Percentiles rank a stretch among this genome's conserved stretches.
These are phyloP conservation scores for Apodemus sylvaticus DNA, from an alignment of 2,113 vertebrate genomes.

Conservation along the genomic window DNA sequence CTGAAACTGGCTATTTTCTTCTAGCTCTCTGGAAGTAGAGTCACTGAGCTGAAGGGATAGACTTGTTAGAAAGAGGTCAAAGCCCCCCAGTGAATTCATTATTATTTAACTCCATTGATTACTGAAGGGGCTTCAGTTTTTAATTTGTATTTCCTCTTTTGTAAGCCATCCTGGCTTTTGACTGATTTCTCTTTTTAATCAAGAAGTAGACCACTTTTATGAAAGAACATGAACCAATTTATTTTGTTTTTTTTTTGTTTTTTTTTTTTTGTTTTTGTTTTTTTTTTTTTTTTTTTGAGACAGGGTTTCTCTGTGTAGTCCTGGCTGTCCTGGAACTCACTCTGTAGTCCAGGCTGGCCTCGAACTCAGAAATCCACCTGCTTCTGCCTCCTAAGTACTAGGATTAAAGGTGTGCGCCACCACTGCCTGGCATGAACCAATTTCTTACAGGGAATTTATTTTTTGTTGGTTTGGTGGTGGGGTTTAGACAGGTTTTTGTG, in stretches of 20 bases:
- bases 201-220: background rate
- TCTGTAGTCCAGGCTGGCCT: no score
- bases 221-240: background rate
- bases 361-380: no score
- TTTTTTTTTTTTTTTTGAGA: no score
- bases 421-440: background rate
- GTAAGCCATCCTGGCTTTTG: background rate
- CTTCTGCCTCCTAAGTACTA: no score
- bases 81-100: background rate
- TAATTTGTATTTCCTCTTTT: constrained; percentile 30
- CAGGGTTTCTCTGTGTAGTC: no score
- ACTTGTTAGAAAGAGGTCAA: background rate
- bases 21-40: constrained; percentile 51
- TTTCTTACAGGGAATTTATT: background rate
- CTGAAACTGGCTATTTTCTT: constrained; percentile 38
- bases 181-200: background rate
- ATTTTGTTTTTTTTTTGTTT: no score
- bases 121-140: background rate
- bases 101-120: background rate
- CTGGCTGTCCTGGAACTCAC: no score
- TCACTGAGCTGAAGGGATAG: background rate
- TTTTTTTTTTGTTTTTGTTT: no score
- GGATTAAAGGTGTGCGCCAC: no score
- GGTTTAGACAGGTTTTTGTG: background rate
- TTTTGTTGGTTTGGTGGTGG: background rate